Percentiles rank a stretch among this genome's conserved stretches.
Conservation (phyloP, 2,113 vertebrate genomes). For the Lampris megalopsis region DNA sequence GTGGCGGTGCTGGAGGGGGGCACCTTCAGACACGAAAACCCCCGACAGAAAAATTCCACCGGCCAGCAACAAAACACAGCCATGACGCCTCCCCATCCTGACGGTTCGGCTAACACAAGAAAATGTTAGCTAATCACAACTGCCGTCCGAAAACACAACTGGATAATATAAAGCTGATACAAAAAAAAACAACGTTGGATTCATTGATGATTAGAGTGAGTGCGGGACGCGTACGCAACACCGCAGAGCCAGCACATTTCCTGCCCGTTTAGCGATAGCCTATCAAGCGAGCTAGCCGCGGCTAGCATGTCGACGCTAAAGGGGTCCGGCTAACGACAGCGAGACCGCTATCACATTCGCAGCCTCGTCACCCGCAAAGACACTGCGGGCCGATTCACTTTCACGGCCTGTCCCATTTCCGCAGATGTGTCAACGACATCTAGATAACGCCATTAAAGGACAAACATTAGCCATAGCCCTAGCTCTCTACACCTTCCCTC, state of each 20-base stretch:
- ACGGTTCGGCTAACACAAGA: constrained; percentile 56
- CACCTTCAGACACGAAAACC: constrained; percentile 64
- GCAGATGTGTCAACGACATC: constrained; percentile 1
- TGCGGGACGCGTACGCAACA: constrained; percentile 26
- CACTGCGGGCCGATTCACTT: constrained; percentile 34
- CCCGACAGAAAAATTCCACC: constrained; percentile 69
- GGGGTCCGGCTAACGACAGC: constrained; percentile 76
- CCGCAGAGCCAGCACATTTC: constrained; percentile 34
- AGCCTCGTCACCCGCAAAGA: constrained; percentile 57
- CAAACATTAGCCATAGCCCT: constrained; percentile 44
- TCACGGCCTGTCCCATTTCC: constrained; percentile 53
- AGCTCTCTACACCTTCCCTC: constrained; percentile 68
- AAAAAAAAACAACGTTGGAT: constrained; percentile 16
- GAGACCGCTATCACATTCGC: constrained; percentile 38
- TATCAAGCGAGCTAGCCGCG: constrained; percentile 66
- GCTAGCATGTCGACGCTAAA: constrained; percentile 67
- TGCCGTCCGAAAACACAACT: constrained; percentile 31
- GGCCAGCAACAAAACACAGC: constrained; percentile 74
- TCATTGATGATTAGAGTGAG: constrained; percentile 45
- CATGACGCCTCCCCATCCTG: constrained; percentile 77
- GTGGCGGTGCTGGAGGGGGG: constrained; percentile 72
- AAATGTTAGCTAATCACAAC: constrained; percentile 37
- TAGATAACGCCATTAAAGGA: constrained; percentile 9
- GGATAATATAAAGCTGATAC: neutral
- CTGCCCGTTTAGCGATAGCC: constrained; percentile 44